Evolutionary conservation across 1,140 invertebrate genomes (phyloP), one percentile per base, ranked within the genome.

Genomic region (Macrobrachium rosenbergii): DNA sequence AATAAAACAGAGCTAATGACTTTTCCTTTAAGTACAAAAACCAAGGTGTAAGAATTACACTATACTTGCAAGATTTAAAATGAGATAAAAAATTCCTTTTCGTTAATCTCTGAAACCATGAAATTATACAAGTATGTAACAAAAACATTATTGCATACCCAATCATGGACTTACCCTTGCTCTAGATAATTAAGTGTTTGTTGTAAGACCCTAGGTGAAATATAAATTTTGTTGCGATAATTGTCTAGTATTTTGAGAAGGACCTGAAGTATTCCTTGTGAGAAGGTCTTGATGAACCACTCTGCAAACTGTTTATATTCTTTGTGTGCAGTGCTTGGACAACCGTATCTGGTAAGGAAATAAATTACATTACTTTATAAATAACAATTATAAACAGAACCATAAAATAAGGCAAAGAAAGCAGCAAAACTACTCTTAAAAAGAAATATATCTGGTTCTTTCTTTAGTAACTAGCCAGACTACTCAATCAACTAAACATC

Each of bases 281-380:
- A 97, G 92, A 99, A 99, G 5, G 96, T 97, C 90, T 96, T 96
- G 23, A 99, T 93, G 92, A 99, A 99, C 96, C 97, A 99, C 90
- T 96, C 95, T 5, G 98, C 95, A 93, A 99, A 99, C 89, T 97
- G 94, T 89, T 95, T 94, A 92, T 99, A 99, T 91, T 99, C 97
- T 92, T 96, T 96, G 59, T 95, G 94, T 2, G 98, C 97, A 93
- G 95, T 96, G 78, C 97, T 97, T 73, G 99, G 98, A 92, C 97
- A 98, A 72, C 99, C 99, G 93, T 99, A 99, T 91, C 96, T 96
- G 90, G 21, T 17, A 17, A 12, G 11, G 45, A 14, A 76, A 37
- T 28, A 43, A 19, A 45, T 84, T 81, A 67, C 17, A 37, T 11
- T 7, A 69, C 21, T 43, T 16, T 43, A 67, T 52, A 43, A 83